Evolutionary conservation across 2,888 invertebrate genomes (phyloP).

Genomic region (Oxyteleia sp.): DNA sequence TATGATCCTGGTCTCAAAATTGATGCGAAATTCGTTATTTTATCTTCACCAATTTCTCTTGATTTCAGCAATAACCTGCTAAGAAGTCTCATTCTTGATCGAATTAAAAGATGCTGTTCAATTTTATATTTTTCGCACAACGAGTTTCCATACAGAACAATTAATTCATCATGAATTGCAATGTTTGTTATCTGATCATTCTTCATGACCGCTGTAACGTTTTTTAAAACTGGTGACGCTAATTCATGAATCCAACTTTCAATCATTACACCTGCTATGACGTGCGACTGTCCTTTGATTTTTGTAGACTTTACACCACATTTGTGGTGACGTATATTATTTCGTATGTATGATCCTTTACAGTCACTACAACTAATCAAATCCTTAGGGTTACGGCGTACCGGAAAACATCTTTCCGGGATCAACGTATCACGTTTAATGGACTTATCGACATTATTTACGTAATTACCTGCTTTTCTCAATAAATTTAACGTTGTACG

Average conservation of each 20-base stretch:
- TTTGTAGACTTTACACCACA: neutral
- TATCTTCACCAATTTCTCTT: too few relatives aligned
- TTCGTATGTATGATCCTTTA: neutral
- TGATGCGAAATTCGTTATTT: constrained; percentile 5
- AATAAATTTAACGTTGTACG: constrained; percentile 4
- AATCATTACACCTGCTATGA: constrained; percentile 25
- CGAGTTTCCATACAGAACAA: constrained; percentile 16
- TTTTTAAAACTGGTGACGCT: neutral
- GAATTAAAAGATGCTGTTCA: constrained; percentile 1
- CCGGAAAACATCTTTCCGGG: neutral
- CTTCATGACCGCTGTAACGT: neutral
- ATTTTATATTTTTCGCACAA: neutral
- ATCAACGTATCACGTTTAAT: neutral
- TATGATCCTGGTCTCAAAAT: constrained; percentile 4
- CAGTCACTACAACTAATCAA: neutral
- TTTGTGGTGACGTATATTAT: constrained; percentile 28
- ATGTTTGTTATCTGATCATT: constrained; percentile 14
- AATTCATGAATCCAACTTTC: constrained; percentile 15
- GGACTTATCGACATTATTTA: neutral
- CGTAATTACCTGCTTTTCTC: neutral
- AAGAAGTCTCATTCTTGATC: constrained; percentile 16
- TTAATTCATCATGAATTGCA: constrained; percentile 6
- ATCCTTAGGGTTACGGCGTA: neutral
- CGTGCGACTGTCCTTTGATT: constrained; percentile 16
- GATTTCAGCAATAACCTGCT: too few relatives aligned